These are phyloP conservation scores for Acanthoscelides obtectus DNA, from an alignment of 2,888 invertebrate species.

Conservation along the genomic window DNA sequence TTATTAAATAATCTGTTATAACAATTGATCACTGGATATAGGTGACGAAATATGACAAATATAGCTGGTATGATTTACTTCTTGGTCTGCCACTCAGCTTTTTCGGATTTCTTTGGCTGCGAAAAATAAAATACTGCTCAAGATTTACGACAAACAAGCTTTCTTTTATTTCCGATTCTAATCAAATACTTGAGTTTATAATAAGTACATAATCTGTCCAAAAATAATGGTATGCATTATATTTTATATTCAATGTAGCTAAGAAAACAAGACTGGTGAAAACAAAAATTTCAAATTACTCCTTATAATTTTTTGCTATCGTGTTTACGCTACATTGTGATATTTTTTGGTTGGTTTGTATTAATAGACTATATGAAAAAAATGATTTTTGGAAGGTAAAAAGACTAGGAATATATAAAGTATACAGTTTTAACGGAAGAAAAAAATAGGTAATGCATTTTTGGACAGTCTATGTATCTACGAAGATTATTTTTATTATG, in stretches of 20 bases:
- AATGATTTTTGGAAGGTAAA: too few relatives aligned
- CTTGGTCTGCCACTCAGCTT: slow-evolving; percentile 50
- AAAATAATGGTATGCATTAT: neutral
- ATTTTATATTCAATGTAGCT: neutral
- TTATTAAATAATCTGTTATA: slow-evolving; percentile 12
- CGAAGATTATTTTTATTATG: too few relatives aligned
- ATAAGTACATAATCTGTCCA: neutral
- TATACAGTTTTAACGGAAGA: too few relatives aligned
- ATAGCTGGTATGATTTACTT: slow-evolving; percentile 18
- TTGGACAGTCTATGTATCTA: neutral
- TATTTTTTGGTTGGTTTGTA: too few relatives aligned
- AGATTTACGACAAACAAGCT: neutral
- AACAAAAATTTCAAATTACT: too few relatives aligned
- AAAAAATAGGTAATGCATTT: too few relatives aligned
- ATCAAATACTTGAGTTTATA: neutral
- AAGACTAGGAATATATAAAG: too few relatives aligned
- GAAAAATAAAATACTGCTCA: slow-evolving; percentile 39
- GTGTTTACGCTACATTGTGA: too few relatives aligned
- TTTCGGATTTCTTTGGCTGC: slow-evolving; percentile 75
- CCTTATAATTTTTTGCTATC: too few relatives aligned
- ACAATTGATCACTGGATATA: neutral
- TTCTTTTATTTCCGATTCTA: neutral
- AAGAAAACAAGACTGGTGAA: neutral
- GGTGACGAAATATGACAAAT: neutral
- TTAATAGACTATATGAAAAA: too few relatives aligned